Base-by-base conservation (phyloP, 1,140 invertebrate genomes). In the Drosophila sucinea region DNA sequence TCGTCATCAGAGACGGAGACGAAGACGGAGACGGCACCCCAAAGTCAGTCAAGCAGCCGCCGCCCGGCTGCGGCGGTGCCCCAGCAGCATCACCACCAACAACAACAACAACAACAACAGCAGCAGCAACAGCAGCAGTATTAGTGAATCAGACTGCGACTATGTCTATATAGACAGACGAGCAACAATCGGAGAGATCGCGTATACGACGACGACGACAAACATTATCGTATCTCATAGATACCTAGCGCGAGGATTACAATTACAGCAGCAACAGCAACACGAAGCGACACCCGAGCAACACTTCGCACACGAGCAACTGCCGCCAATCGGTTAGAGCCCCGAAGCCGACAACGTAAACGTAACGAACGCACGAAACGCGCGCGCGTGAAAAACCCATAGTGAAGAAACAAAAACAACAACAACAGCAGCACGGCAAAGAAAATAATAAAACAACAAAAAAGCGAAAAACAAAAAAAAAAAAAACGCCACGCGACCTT, bases 121-220 rank as follows among this genome's bases (percentile, higher is more conserved):
- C 40, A 41, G n/a, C n/a, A 41, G 5, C 44, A 51, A 6, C 41
- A 44, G 23, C 44, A 25, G 44, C 44, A 51, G 44, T 51, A 51
- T 51, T 51, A 81, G 81, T 87, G 83, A 89, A 86, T 86, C 83
- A 86, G 83, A 86, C 83, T 82, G 64, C 69, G 73, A 38, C 76
- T 75, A 74, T 70, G 78, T 84, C 81, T 81, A 82, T 87, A 85
- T 83, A 89, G 81, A 68, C 77, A 79, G 70, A 70, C 38, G 61
- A 32, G 40, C 27, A 47, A 44, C 61, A 44, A 30, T 47, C 29
- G 38, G 29, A 41, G 38, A 76, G 67, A 78, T 89, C 84, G 83
- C 83, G 83, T 89, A 87, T 87, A 89, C 83, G 84, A 74, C 80
- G 60, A 87, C 80, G 56, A 87, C 44, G 79, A 89, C 80, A 84